Evolutionary conservation across 1,140 invertebrate species (phyloP).

Genomic region (Leptonema lineaticorne): DNA sequence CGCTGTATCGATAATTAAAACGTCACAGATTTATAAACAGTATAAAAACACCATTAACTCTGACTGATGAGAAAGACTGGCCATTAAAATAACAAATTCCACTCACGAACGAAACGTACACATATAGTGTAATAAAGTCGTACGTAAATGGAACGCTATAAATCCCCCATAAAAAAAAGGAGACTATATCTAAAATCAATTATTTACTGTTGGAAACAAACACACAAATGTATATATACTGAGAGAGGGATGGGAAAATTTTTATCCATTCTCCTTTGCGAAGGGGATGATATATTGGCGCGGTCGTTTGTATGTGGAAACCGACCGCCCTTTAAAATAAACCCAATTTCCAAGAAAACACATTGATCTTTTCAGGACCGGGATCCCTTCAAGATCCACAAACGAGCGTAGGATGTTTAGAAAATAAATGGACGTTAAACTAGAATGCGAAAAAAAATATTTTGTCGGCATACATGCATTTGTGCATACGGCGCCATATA

Average conservation of each 20-base stretch:
- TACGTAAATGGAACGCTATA: background rate
- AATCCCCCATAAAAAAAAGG: background rate
- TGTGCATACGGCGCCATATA: too few species aligned
- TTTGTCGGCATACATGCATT: too few species aligned
- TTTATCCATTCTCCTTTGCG: background rate
- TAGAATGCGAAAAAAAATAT: background rate
- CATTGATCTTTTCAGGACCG: background rate
- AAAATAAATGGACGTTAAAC: background rate
- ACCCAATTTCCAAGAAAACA: conserved; percentile 2
- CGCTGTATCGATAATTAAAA: too few species aligned
- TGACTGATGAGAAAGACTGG: too few species aligned
- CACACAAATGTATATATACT: too few species aligned
- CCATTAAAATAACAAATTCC: too few species aligned
- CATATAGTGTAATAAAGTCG: background rate
- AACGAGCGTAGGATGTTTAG: background rate
- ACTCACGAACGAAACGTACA: too few species aligned
- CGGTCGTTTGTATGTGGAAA: background rate
- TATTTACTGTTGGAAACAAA: background rate
- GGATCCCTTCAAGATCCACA: too few species aligned
- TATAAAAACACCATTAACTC: too few species aligned
- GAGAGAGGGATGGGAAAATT: background rate
- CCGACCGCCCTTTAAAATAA: background rate
- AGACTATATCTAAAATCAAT: background rate
- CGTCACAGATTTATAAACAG: too few species aligned
- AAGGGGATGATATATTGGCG: background rate